Conservation (phyloP, 2,797 vertebrate species). For the Enteromius viviparus region DNA sequence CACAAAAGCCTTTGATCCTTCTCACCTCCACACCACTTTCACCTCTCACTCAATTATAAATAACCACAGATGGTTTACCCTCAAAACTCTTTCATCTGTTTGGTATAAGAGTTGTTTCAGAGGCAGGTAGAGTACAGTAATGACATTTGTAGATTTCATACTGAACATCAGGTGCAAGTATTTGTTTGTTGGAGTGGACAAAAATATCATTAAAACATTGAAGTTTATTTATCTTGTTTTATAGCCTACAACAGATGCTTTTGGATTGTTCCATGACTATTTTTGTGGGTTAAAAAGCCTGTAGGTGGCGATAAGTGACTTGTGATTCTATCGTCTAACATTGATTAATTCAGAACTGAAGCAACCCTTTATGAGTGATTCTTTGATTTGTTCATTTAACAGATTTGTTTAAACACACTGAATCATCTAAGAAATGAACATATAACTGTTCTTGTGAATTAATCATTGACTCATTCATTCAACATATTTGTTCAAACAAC, state of each 20-base stretch:
- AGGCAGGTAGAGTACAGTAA: background rate
- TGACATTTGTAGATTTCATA: background rate
- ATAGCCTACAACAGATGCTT: background rate
- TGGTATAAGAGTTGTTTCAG: background rate
- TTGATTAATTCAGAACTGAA: background rate
- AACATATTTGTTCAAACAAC: background rate
- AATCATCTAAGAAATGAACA: background rate
- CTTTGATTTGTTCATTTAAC: background rate
- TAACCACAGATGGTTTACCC: background rate
- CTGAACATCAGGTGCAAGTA: background rate
- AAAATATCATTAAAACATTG: background rate
- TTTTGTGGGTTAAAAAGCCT: background rate
- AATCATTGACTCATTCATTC: background rate
- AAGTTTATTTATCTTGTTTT: background rate
- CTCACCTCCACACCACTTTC: conserved; percentile 17
- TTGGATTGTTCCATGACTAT: background rate
- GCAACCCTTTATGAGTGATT: background rate
- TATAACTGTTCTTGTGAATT: background rate
- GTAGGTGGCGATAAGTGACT: background rate
- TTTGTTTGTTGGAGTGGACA: background rate
- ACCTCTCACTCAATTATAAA: conserved; percentile 7
- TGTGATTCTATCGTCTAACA: background rate
- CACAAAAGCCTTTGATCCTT: conserved; percentile 18
- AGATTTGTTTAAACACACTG: background rate
- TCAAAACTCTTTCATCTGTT: background rate